Evolutionary conservation across 2,888 invertebrate species (phyloP).

Genomic region (Drosophila limbata): DNA sequence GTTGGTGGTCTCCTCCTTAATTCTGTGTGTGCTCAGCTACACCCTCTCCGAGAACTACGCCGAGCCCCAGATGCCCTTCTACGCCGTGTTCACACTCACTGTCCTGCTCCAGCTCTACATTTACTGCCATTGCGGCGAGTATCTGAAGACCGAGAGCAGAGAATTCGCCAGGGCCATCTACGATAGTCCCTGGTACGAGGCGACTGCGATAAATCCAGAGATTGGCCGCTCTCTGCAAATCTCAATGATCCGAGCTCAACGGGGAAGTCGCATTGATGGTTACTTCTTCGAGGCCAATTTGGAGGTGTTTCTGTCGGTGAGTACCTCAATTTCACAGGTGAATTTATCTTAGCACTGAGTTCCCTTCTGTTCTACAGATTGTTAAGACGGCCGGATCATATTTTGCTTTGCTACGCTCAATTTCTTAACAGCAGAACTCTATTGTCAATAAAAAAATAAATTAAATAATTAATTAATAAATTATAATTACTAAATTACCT

Average conservation of each 20-base stretch:
- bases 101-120: slow-evolving; percentile 51
- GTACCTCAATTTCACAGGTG: neutral
- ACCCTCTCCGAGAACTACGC: slow-evolving; percentile 34
- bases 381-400: slow-evolving; percentile 60
- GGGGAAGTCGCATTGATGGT: slow-evolving; percentile 48
- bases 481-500: no score
- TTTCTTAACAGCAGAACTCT: slow-evolving; percentile 29
- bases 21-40: slow-evolving; percentile 56
- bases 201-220: neutral
- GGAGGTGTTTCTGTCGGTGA: slow-evolving; percentile 57
- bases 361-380: slow-evolving; percentile 33
- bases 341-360: neutral
- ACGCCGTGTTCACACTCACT: slow-evolving; percentile 42
- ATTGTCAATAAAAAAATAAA: no score
- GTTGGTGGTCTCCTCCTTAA: slow-evolving; percentile 57
- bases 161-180: slow-evolving; percentile 54
- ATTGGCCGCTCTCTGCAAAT: slow-evolving; percentile 37
- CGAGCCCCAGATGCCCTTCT: slow-evolving; percentile 46
- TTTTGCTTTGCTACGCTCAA: slow-evolving; percentile 55
- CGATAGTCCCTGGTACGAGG: slow-evolving; percentile 51
- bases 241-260: slow-evolving; percentile 59
- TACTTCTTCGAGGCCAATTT: slow-evolving; percentile 67
- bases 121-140: slow-evolving; percentile 63
- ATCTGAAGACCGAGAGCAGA: slow-evolving; percentile 50
- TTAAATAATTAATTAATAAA: no score